Base-by-base conservation (phyloP, 2,888 invertebrate genomes). In the Mesorhabditis belari region DNA sequence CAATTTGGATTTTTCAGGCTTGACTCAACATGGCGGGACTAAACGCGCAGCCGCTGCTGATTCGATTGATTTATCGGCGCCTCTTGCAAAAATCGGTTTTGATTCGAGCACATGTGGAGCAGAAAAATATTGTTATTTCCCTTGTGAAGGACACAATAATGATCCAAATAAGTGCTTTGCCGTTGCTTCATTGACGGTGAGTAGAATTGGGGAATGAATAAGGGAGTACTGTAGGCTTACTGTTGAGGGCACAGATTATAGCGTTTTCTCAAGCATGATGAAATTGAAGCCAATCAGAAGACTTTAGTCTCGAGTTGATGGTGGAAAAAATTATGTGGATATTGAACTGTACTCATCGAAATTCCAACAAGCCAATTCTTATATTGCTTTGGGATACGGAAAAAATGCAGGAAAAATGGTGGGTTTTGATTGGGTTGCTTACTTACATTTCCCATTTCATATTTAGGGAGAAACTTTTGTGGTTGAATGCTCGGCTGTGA, bases 401-500 rank as follows among this genome's bases (percentile, higher is more conserved):
- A 35, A 35, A n/a, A n/a, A 35, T 35, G 44, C 12, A 9, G 44
- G 44, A 9, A 35, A 17, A n/a, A n/a, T 35, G n/a, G n/a, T n/a
- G n/a, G n/a, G n/a, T n/a, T n/a, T n/a, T n/a, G n/a, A n/a, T n/a
- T n/a, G n/a, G n/a, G n/a, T n/a, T n/a, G n/a, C n/a, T n/a, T n/a
- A n/a, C n/a, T n/a, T n/a, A n/a, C n/a, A n/a, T n/a, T n/a, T n/a
- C n/a, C n/a, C n/a, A n/a, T n/a, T n/a, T n/a, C n/a, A 19, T 24
- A 53, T 65, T 23, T 54, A 62, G 68, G 67, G 63, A 52, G 64
- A 65, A 28, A 65, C 65, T 49, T 61, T 63, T 4, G 71, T 71
- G 2, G 65, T 66, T 49, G 71, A 71, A 51, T 71, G 71, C 50
- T 71, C 71, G 9, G 58, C 67, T 3, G 59, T 69, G 6, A 61